Base-by-base conservation (phyloP, 2,888 invertebrate species). In the Falcaria lacertinaria region DNA sequence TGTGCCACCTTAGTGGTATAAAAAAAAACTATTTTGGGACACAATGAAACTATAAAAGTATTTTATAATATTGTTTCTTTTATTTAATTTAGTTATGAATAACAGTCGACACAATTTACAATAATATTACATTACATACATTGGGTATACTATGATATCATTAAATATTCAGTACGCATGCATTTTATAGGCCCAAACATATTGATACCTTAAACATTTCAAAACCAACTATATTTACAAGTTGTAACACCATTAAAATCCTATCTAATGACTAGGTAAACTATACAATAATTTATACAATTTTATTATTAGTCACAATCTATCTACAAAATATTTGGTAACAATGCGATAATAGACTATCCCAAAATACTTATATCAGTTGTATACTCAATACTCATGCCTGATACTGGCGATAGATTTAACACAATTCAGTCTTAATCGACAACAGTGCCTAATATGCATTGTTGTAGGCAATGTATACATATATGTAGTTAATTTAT, bases 311-410 rank as follows among this genome's bases (percentile, higher is more conserved):
- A 64, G 57, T 69, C 54, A 61, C 64, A 74, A 73, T 65, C 62
- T 82, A 79, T 83, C 70, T 84, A 89, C 82, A 84, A 82, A 77
- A 85, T 84, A 88, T 89, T 89, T 89, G 89, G 89, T 89, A 89
- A 89, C 89, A 87, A 74, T 85, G 88, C 85, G 85, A 88, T 80
- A 79, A 73, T 80, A 84, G 76, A 78, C 74, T 80, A 81, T 87
- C 85, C 72, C 80, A 87, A 86, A 85, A 87, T 86, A 86, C 75
- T 78, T 70, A 73, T 71, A 69, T 69, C 73, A 67, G 56, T 62
- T 57, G 59, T 57, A 69, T 66, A 28, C 14, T 33, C 5, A 33
- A n/a, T n/a, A n/a, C n/a, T 69, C 65, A 76, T 61, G 68, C 62
- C 67, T 74, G 74, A 81, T 86, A 85, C 85, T 85, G 84, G 82